A percentile compares a stretch with the other conserved stretches of the same genome.
These are phyloP conservation scores for Propithecus perrieri DNA, from an alignment of 2,797 vertebrate species.

Conservation along the genomic window DNA sequence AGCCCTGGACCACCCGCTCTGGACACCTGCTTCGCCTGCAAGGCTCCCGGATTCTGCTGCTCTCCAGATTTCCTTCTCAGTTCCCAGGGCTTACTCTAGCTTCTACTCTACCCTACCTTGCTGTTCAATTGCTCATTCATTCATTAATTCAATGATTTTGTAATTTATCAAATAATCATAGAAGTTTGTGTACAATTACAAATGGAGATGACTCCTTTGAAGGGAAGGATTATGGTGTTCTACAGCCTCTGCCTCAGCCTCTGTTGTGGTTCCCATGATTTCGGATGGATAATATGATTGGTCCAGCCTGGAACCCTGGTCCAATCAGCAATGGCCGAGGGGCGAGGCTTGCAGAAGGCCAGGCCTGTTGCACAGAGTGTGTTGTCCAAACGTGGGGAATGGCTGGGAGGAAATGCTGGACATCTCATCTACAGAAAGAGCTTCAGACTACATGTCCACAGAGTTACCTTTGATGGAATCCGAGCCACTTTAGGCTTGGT, in stretches of 20 bases:
- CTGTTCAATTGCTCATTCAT: neutral
- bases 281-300: neutral
- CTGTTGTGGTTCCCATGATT: rapidly evolving
- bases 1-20: neutral
- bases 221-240: neutral
- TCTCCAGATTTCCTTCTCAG: neutral
- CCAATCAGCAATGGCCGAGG: neutral
- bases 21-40: neutral
- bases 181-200: neutral
- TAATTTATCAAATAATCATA: neutral
- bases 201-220: neutral
- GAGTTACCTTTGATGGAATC: neutral
- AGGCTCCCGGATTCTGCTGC: neutral
- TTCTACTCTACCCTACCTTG: neutral
- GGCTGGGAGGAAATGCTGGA: neutral
- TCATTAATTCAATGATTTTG: neutral
- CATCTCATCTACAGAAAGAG: neutral
- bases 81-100: neutral
- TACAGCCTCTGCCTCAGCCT: neutral
- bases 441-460: neutral
- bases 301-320: neutral
- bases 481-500: neutral
- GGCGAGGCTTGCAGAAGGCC: rapidly evolving
- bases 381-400: neutral
- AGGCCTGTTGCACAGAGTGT: neutral